A percentile compares a stretch with the other conserved stretches of the same genome.
Conservation (phyloP, 2,888 invertebrate genomes). For the Heliconius ismenius region DNA sequence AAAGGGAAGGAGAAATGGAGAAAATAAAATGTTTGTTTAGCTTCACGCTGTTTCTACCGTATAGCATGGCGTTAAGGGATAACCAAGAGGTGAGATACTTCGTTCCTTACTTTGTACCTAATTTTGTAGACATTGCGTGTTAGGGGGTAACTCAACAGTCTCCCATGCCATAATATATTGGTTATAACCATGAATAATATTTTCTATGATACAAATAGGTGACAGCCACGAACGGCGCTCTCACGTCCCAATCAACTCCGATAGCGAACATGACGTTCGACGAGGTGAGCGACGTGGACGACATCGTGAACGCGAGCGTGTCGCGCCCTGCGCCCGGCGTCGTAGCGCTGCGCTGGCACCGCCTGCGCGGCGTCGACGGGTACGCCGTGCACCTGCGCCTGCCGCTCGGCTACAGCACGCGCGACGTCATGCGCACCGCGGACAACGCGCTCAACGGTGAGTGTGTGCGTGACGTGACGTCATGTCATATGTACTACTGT, state of each 20-base stretch:
- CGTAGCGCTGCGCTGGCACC: conserved; percentile 84
- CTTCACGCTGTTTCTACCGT: too few species aligned
- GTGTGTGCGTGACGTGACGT: conserved; percentile 43
- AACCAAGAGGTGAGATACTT: too few species aligned
- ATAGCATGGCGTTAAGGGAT: too few species aligned
- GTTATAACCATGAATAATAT: too few species aligned
- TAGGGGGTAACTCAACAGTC: too few species aligned
- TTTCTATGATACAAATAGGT: conserved; percentile 67
- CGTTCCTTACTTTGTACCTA: too few species aligned
- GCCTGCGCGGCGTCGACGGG: conserved; percentile 80
- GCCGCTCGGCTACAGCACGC: conserved; percentile 80
- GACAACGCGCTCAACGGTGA: conserved; percentile 73
- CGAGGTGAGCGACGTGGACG: conserved; percentile 83
- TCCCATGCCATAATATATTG: too few species aligned
- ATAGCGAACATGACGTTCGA: conserved; percentile 84
- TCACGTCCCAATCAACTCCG: conserved; percentile 83
- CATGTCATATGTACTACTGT: too few species aligned
- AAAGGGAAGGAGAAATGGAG: too few species aligned
- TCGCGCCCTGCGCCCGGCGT: conserved; percentile 73
- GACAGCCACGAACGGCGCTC: conserved; percentile 84
- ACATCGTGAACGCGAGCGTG: conserved; percentile 80
- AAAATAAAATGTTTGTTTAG: too few species aligned
- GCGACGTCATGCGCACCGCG: conserved; percentile 68
- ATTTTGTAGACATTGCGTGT: too few species aligned
- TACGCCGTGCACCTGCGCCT: conserved; percentile 80